A percentile compares a stretch with the other conserved stretches of the same genome.
phyloP scores from a whole-genome alignment of 2,113 vertebrate genomes.

The Thunnus maccoyii region DNA sequence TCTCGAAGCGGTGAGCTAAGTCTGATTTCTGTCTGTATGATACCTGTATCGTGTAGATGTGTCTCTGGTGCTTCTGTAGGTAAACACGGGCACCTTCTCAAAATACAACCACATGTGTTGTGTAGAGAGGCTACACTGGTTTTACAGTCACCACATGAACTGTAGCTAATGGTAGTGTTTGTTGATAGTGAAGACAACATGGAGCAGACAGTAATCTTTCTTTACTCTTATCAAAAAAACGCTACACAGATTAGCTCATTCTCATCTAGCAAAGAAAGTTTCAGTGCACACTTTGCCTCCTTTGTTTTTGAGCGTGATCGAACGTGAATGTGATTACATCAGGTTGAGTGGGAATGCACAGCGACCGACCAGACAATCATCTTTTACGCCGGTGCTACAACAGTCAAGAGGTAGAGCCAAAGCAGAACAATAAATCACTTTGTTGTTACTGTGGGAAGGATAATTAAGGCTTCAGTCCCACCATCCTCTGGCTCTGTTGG shows the following conservation, averaged over 20 bases:
- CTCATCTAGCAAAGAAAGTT: conserved; percentile 2
- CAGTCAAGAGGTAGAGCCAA: not conserved
- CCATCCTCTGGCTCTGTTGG: not conserved
- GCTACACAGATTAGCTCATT: conserved; percentile 1
- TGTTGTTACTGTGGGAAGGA: conserved; percentile 2
- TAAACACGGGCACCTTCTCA: not conserved
- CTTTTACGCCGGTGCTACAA: not conserved
- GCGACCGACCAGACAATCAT: conserved; percentile 1
- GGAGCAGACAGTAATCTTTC: not conserved
- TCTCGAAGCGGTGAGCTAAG: not conserved
- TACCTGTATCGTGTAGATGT: not conserved
- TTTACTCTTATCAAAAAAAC: conserved; percentile 14
- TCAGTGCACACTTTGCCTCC: not conserved
- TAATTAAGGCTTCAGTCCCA: conserved; percentile 10
- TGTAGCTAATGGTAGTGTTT: not conserved
- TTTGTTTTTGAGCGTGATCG: conserved; percentile 14
- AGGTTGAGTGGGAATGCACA: not conserved
- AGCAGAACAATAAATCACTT: conserved; percentile 35
- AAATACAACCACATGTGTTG: not conserved
- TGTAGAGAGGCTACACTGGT: not conserved
- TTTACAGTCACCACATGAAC: not conserved
- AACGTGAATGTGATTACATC: conserved; percentile 11
- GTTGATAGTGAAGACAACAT: conserved; percentile 1
- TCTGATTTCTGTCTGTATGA: not conserved
- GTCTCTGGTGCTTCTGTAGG: not conserved